Evolutionary conservation across 2,888 invertebrate genomes (phyloP), one percentile per base, ranked within the genome.

Genomic region (Sphaerophoria taeniata): DNA sequence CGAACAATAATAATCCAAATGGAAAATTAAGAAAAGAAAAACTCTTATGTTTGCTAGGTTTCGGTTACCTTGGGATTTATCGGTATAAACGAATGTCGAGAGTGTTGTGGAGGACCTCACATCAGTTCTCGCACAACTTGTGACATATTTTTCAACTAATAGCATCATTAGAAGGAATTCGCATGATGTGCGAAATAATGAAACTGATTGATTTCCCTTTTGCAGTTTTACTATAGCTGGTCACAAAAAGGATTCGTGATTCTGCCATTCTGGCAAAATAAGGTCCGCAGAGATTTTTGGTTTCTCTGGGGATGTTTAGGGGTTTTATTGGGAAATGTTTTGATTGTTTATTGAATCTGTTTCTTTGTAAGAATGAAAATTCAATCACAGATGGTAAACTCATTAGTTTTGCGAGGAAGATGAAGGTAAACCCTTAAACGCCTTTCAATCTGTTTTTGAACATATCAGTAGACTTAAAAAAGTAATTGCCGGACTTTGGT

Each of bases 81-180:
- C 12, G 63, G 49, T 69, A 34, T 63, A 53, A 70, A 78, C 49
- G 67, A 63, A 81, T 72, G 33, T 81, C 70, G 73, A 85, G 81
- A 70, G 85, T 85, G 47, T 70, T 85, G 85, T 73, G 85, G 85
- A 85, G 77, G 85, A 85, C 85, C 85, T 85, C 85, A 85, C 85
- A 39, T 81, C 49, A 36, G 73, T 34, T 69, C 85, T 85, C 85
- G 81, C 85, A 39, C 81, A 56, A 36, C 77, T 34, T 69, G 70
- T 55, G 61, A 49, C 72, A 76, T 85, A 2, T 73, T 73, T 73
- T 73, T 61, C 80, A 53, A 70, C 81, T 81, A 85, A 84, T 84
- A 75, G 80, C 67, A 84, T 84, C 84, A 84, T 84, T 80, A 84
- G 71, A 72, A 61, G 73, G 47, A 31, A 81, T 81, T 85, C 81